phyloP scores from a whole-genome alignment of 2,888 invertebrate species.

The Clitarchus hookeri region DNA sequence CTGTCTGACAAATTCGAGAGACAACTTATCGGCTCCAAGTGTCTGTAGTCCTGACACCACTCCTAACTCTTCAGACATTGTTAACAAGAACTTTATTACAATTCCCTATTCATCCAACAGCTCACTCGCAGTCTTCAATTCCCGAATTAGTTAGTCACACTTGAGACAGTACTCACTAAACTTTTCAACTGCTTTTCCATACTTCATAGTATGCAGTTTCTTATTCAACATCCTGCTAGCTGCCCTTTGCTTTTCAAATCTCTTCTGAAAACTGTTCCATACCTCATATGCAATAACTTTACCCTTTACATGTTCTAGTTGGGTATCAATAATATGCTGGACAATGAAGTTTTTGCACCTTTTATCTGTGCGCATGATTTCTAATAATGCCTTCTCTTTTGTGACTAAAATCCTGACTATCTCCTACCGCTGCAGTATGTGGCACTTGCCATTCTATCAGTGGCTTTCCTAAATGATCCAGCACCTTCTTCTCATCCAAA shows the following conservation, averaged over 20 bases:
- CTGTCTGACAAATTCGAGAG: background rate
- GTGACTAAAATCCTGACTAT: background rate
- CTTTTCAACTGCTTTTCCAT: background rate
- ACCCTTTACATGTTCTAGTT: background rate
- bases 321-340: background rate
- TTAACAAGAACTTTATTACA: constrained; percentile 10
- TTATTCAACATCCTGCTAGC: constrained; percentile 15
- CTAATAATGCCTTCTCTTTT: background rate
- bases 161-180: constrained; percentile 16
- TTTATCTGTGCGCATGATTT: constrained; percentile 6
- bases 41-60: constrained; percentile 16
- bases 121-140: constrained; percentile 15
- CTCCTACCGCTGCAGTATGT: background rate
- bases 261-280: constrained; percentile 1
- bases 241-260: constrained; percentile 7
- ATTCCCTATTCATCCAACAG: background rate
- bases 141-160: background rate
- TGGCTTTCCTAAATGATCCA: constrained; percentile 7
- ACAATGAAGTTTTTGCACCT: constrained; percentile 19
- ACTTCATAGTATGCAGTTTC: constrained; percentile 16
- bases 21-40: background rate
- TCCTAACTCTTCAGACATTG: constrained; percentile 20
- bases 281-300: background rate
- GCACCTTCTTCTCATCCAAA: background rate
- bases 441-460: background rate